phyloP scores from a whole-genome alignment of 2,888 invertebrate genomes.

The Alentia gelatinosa region DNA sequence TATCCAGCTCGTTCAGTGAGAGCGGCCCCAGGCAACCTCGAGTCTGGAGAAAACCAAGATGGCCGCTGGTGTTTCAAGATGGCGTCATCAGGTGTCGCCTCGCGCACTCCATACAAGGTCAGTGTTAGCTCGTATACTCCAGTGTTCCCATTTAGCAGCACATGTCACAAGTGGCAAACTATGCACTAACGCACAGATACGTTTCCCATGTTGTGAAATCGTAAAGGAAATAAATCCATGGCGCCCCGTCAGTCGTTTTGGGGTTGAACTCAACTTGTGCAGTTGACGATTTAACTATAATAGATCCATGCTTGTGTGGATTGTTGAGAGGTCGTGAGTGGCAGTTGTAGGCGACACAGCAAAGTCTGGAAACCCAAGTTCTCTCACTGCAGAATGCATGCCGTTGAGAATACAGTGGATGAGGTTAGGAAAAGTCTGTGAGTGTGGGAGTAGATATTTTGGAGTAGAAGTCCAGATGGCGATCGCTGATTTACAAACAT shows the following conservation, averaged over 20 bases:
- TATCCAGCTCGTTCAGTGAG: too few species aligned
- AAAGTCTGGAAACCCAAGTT: background rate
- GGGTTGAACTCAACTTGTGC: background rate
- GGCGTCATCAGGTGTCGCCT: slow-evolving; percentile 30
- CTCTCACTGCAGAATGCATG: too few species aligned
- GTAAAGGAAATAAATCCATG: background rate
- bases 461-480: too few species aligned
- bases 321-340: background rate
- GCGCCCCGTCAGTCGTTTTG: too few species aligned
- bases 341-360: background rate
- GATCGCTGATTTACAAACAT: too few species aligned
- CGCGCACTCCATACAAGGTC: slow-evolving; percentile 29
- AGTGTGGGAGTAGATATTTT: too few species aligned
- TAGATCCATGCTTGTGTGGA: background rate
- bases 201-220: background rate
- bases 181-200: background rate
- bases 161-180: background rate
- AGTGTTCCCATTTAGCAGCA: background rate
- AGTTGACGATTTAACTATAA: background rate
- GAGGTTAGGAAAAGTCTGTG: too few species aligned
- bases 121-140: slow-evolving; percentile 17
- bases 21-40: background rate
- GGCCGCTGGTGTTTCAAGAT: slow-evolving; percentile 1
- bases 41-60: background rate
- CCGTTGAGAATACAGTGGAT: too few species aligned